Conservation (phyloP, 64 coral and sea anemone genomes). For the Porites australiensis region DNA sequence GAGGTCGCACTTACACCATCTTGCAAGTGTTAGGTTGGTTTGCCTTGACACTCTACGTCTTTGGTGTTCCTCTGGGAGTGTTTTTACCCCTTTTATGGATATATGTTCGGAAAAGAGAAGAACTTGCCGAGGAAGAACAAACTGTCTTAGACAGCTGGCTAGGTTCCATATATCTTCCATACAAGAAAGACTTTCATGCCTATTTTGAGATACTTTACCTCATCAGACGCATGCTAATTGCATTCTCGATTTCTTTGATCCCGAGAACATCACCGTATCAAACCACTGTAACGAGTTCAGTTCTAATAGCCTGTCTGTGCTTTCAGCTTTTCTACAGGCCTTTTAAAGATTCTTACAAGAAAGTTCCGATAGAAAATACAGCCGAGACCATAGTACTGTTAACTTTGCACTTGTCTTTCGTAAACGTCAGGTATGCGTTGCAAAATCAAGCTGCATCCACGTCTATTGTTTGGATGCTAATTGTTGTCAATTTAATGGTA, state of each 20-base stretch:
- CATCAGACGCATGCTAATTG: slow-evolving; percentile 54
- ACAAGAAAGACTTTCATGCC: slow-evolving; percentile 38
- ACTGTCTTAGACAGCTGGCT: slow-evolving; percentile 69
- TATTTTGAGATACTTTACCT: slow-evolving; percentile 62
- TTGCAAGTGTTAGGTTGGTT: slow-evolving; percentile 50
- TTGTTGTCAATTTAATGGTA: background rate
- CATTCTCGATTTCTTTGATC: slow-evolving; percentile 48
- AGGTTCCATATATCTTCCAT: slow-evolving; percentile 73
- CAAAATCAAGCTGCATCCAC: background rate
- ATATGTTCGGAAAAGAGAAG: background rate
- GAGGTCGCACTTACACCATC: slow-evolving; percentile 12
- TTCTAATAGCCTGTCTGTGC: slow-evolving; percentile 19
- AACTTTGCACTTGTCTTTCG: slow-evolving; percentile 52
- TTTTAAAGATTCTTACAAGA: slow-evolving; percentile 6
- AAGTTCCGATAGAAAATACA: slow-evolving; percentile 39
- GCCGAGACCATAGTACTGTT: slow-evolving; percentile 36
- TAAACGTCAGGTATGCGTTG: slow-evolving; percentile 2
- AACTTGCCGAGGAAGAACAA: slow-evolving; percentile 25
- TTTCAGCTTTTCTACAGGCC: slow-evolving; percentile 50
- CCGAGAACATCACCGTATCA: slow-evolving; percentile 27
- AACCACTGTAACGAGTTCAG: slow-evolving; percentile 36
- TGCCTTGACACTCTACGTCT: slow-evolving; percentile 38
- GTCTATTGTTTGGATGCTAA: slow-evolving; percentile 29
- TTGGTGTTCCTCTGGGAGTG: slow-evolving; percentile 65
- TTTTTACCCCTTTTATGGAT: slow-evolving; percentile 64